Evolutionary conservation across 2,797 vertebrate species (phyloP), one percentile per base, ranked within the genome.

Genomic region (Spondyliosoma cantharus): DNA sequence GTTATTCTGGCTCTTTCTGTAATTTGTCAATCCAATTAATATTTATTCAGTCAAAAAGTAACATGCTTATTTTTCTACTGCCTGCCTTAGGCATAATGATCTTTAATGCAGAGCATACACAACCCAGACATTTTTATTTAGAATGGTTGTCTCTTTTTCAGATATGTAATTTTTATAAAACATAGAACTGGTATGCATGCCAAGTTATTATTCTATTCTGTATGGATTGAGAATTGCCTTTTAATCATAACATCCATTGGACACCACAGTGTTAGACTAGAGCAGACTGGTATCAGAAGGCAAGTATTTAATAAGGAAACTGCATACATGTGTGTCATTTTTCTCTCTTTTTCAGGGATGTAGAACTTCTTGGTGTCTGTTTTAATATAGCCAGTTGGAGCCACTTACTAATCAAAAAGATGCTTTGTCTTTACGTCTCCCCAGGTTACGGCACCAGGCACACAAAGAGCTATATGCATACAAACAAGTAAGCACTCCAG

Each of bases 391-490:
- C 53, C 0, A 56, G 69, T 72, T 69, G 20, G 49, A 58, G 1
- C 32, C 62, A 24, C n/a, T 60, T 45, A 43, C 83, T 92, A 90
- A 94, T 85, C n/a, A 29, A 78, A 78, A 60, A 78, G 69, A 48
- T 79, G 56, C 65, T 87, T 77, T 64, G 88, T 90, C 69, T 87
- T 76, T 89, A 27, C 89, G 7, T 94, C 90, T 91, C 81, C 76
- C 80, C 92, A 99, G 98, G 96, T 96, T 99, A 94, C 95, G 98
- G 86, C 98, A 99, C 85, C 98, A 99, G 92, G 98, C 98, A 4
- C 97, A 99, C 94, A 99, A 99, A 94, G 98, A 99, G 91, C 95
- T 99, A 75, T 99, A 99, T 86, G 98, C 98, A 82, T 99, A 99
- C 95, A 99, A 99, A 95, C 98, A 99, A 96, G 98, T 99, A 90